phyloP scores from a whole-genome alignment of 2,113 vertebrate genomes.

The Athene cunicularia region DNA sequence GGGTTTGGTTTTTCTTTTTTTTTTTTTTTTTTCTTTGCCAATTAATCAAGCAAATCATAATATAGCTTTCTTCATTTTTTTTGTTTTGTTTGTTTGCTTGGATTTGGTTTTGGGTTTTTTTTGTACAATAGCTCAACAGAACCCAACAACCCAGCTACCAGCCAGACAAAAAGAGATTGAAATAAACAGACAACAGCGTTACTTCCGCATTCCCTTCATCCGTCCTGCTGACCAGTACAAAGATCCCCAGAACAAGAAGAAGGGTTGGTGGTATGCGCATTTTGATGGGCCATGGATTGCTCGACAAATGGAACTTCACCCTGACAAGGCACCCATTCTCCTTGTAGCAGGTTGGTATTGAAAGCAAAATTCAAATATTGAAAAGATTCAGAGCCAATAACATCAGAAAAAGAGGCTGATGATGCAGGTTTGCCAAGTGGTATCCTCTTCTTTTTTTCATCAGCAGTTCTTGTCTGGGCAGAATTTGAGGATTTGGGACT shows the following conservation, averaged over 20 bases:
- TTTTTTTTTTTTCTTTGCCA: background rate
- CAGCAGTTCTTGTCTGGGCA: background rate
- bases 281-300: conserved; percentile 98
- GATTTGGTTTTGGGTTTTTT: background rate
- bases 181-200: conserved; percentile 90
- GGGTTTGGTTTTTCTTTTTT: too few relatives aligned
- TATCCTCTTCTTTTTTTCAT: background rate
- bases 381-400: background rate
- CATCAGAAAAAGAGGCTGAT: background rate
- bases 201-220: conserved; percentile 97
- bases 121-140: conserved; percentile 84
- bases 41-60: background rate
- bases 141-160: conserved; percentile 78
- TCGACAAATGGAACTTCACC: conserved; percentile 97
- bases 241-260: conserved; percentile 92
- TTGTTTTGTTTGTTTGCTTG: background rate
- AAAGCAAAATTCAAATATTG: background rate
- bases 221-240: conserved; percentile 94
- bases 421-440: background rate
- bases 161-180: conserved; percentile 85
- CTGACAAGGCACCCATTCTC: conserved; percentile 94
- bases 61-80: background rate
- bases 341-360: conserved; percentile 91
- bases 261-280: conserved; percentile 99
- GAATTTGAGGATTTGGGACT: background rate